These are phyloP conservation scores for Ardeotis arabs DNA, from an alignment of 2,113 vertebrate species.

Conservation along the genomic window DNA sequence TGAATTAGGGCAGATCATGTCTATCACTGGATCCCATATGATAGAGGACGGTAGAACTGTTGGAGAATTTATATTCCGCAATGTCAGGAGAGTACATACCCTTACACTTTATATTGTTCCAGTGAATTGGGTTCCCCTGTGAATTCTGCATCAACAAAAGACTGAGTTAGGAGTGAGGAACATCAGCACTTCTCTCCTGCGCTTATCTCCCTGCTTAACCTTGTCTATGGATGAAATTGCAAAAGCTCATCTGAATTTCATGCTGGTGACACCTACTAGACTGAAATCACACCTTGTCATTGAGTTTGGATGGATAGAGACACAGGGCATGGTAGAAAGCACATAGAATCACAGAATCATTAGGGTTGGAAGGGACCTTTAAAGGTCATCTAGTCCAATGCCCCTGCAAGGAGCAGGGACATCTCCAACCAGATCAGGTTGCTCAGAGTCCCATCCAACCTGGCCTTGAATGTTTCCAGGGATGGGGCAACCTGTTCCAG, in stretches of 20 bases:
- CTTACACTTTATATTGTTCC: not conserved
- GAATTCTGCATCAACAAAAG: not conserved
- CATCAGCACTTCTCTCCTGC: not conserved
- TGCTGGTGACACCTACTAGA: not conserved
- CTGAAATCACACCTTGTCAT: not conserved
- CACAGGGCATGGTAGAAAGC: not conserved
- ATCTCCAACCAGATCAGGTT: too few relatives aligned
- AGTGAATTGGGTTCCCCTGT: not conserved
- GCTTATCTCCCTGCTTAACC: not conserved
- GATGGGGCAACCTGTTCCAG: too few relatives aligned
- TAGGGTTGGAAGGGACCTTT: too few relatives aligned
- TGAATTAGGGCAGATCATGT: not conserved
- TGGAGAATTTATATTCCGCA: not conserved
- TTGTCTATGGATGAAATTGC: not conserved
- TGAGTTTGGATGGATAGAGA: not conserved
- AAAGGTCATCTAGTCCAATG: too few relatives aligned
- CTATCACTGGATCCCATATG: not conserved
- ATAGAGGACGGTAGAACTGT: not conserved
- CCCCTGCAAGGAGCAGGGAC: too few relatives aligned
- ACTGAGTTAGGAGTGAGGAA: not conserved
- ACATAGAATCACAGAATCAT: too few relatives aligned
- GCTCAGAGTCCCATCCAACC: too few relatives aligned
- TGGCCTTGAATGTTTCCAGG: too few relatives aligned
- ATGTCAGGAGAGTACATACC: not conserved
- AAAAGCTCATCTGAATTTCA: constrained; percentile 4